Evolutionary conservation across 1,140 invertebrate species (phyloP).

Genomic region (Cydia fagiglandana): DNA sequence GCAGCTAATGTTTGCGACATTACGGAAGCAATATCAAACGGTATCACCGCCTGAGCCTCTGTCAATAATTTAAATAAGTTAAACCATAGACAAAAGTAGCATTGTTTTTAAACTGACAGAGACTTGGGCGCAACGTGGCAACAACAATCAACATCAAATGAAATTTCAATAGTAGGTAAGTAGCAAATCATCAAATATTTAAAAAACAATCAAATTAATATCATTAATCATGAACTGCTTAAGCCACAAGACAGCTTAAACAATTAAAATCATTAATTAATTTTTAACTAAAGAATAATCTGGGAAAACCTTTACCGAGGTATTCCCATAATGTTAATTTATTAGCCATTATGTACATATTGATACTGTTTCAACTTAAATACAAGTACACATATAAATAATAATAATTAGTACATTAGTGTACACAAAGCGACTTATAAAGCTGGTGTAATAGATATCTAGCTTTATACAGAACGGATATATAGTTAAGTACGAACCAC

Average conservation of each 20-base stretch:
- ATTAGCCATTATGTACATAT: background rate
- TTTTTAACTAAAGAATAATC: background rate
- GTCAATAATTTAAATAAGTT: background rate
- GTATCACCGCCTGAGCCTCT: background rate
- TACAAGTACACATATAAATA: slow-evolving; percentile 21
- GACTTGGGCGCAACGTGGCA: slow-evolving; percentile 9
- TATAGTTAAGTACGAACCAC: slow-evolving; percentile 31
- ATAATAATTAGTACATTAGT: slow-evolving; percentile 22
- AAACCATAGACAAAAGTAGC: background rate
- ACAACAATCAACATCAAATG: slow-evolving; percentile 29
- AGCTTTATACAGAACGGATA: slow-evolving; percentile 17
- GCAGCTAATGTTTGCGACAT: slow-evolving; percentile 31
- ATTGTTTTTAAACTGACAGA: background rate
- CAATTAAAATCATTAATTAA: background rate
- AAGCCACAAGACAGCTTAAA: background rate
- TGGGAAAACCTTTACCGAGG: background rate
- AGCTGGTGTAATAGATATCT: slow-evolving; percentile 14
- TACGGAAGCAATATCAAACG: slow-evolving; percentile 30
- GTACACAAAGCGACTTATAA: slow-evolving; percentile 24
- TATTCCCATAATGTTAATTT: slow-evolving; percentile 5
- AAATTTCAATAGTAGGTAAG: background rate
- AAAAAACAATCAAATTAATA: background rate
- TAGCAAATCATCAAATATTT: background rate
- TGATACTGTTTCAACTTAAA: slow-evolving; percentile 7
- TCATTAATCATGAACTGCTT: background rate